A percentile compares a stretch with the other conserved stretches of the same genome.
Evolutionary conservation across 1,140 invertebrate species (phyloP).

Genomic region (Nephotettix cincticeps): DNA sequence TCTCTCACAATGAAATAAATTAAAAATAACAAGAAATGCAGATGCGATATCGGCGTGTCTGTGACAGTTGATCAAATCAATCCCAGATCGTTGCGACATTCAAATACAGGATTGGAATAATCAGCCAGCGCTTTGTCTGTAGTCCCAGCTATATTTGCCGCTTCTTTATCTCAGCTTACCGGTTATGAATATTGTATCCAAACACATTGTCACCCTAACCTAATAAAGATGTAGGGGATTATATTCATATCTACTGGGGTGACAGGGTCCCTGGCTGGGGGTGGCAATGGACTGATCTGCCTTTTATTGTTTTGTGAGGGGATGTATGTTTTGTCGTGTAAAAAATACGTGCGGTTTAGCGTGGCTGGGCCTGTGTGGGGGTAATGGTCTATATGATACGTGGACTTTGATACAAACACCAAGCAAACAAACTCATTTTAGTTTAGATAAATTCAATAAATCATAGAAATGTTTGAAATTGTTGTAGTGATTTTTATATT

Average conservation of each 20-base stretch:
- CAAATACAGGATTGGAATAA: constrained; percentile 2
- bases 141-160: not conserved
- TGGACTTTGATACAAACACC: no score
- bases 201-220: constrained; percentile 18
- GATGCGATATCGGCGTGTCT: not conserved
- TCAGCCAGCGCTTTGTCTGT: not conserved
- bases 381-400: not conserved
- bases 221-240: constrained; percentile 20
- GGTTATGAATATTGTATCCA: constrained; percentile 8
- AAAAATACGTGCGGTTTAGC: not conserved
- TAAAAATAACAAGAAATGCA: constrained; percentile 1
- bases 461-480: no score
- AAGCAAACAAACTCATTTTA: no score
- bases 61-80: constrained; percentile 16
- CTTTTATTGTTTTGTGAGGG: constrained; percentile 13
- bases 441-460: no score
- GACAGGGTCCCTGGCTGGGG: not conserved
- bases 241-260: constrained; percentile 18
- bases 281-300: not conserved
- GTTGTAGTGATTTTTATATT: no score
- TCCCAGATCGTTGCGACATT: constrained; percentile 8
- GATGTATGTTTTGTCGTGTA: not conserved
- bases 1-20: constrained; percentile 4
- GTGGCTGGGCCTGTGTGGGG: not conserved
- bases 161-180: constrained; percentile 17